Conservation (phyloP, 2,888 invertebrate genomes). For the Buathra laborator region DNA sequence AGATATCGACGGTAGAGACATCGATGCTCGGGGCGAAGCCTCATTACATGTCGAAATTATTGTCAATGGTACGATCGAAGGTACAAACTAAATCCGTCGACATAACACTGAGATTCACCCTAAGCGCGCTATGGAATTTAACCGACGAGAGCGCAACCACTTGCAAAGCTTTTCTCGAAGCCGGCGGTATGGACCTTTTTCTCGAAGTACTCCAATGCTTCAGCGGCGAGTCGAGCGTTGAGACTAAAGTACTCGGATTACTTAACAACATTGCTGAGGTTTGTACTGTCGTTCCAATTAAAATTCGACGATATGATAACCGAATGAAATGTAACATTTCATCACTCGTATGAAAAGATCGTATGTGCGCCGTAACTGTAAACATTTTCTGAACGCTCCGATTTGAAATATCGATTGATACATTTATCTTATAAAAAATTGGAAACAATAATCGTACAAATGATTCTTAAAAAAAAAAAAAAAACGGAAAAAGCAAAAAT, state of each 20-base stretch:
- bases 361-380: no score
- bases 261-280: constrained; percentile 93
- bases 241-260: constrained; percentile 91
- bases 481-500: no score
- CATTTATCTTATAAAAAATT: no score
- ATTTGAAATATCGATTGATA: no score
- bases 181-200: constrained; percentile 89
- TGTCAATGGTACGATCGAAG: constrained; percentile 88
- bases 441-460: no score
- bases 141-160: constrained; percentile 92
- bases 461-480: no score
- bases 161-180: constrained; percentile 89
- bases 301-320: not conserved
- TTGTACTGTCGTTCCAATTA: constrained; percentile 58
- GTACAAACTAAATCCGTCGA: constrained; percentile 86
- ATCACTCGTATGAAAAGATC: no score
- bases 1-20: constrained; percentile 90
- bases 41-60: constrained; percentile 89
- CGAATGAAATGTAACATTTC: no score
- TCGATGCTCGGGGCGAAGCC: constrained; percentile 89
- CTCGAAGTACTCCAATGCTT: constrained; percentile 89
- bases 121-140: constrained; percentile 92
- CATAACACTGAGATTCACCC: constrained; percentile 91
- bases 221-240: constrained; percentile 88
- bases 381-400: no score